Base-by-base conservation (phyloP, 2,113 vertebrate genomes). In the Apeltes quadracus region DNA sequence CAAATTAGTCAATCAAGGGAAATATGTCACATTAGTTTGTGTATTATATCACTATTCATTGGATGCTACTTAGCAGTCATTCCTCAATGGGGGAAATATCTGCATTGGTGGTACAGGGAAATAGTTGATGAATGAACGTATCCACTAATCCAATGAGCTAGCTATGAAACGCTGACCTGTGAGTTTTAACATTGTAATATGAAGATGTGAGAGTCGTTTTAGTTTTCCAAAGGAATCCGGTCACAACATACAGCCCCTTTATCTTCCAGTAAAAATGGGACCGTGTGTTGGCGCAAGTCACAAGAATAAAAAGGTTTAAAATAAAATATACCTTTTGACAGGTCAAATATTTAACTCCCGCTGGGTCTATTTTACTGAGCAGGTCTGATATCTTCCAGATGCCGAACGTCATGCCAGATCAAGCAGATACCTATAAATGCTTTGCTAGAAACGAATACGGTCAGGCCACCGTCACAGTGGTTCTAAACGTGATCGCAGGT, bases 401-500 rank as follows among this genome's bases (percentile, higher is more conserved):
- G 90, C 93, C 89, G 16, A 92, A 92, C 73, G 84, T 96, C 69
- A 92, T 71, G 0, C n/a, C 85, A 0, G 88, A 90, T 6, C 96
- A 97, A 90, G 93, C 93, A 0, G 96, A 95, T 44, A 75, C 93
- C 48, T 96, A 96, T 71, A 95, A 91, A 81, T 97, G 95, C 81
- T 84, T 68, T 10, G 95, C 95, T 0, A 80, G 36, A 41, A 96
- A 97, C 69, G 73, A 87, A 13, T 96, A 90, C 0, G 96, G 96
- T 59, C 94, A 95, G 87, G 95, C 95, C 34, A 5, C 55, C 0
- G 96, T 96, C 70, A 91, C 92, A 4, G 95, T 86, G 2, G 82
- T 94, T 54, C 92, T 98, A 64, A 95, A 95, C 13, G 90, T 97
- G 43, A 91, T 95, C 43, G 94, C 93, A 94, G 95, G 96, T 96